Evolutionary conservation across 2,113 vertebrate species (phyloP).

Genomic region (Gila orcuttii): DNA sequence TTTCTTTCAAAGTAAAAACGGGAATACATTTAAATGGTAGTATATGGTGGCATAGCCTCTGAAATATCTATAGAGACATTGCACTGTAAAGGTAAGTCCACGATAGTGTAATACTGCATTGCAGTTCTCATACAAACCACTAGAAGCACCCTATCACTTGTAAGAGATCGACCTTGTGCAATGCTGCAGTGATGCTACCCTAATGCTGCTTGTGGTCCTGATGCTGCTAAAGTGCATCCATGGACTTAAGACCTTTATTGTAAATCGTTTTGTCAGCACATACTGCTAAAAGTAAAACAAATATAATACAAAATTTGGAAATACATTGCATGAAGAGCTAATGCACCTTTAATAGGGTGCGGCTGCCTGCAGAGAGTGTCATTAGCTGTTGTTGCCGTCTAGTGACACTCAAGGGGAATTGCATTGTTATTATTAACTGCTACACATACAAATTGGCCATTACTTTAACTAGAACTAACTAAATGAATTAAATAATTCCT

Average conservation of each 20-base stretch:
- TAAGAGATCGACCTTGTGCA: not conserved
- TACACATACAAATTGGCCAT: not conserved
- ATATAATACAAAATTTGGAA: not conserved
- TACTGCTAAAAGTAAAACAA: not conserved
- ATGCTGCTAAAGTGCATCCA: not conserved
- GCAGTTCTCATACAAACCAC: not conserved
- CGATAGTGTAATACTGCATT: not conserved
- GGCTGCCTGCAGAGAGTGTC: not conserved
- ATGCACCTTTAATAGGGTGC: not conserved
- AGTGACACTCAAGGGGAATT: not conserved
- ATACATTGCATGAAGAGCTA: not conserved
- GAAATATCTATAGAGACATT: not conserved
- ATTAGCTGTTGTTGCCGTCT: not conserved
- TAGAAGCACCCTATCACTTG: not conserved
- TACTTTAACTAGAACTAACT: not conserved
- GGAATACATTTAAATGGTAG: not conserved
- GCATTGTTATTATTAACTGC: not conserved
- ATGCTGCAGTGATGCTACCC: conserved; percentile 2
- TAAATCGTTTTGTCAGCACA: not conserved
- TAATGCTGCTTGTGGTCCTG: not conserved
- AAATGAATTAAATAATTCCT: not conserved
- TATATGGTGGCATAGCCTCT: not conserved
- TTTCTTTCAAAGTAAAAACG: not conserved
- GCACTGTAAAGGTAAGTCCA: not conserved
- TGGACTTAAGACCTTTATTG: not conserved